Base-by-base conservation (phyloP, 2,888 invertebrate species). In the Dyspetes luteomarginatus region DNA sequence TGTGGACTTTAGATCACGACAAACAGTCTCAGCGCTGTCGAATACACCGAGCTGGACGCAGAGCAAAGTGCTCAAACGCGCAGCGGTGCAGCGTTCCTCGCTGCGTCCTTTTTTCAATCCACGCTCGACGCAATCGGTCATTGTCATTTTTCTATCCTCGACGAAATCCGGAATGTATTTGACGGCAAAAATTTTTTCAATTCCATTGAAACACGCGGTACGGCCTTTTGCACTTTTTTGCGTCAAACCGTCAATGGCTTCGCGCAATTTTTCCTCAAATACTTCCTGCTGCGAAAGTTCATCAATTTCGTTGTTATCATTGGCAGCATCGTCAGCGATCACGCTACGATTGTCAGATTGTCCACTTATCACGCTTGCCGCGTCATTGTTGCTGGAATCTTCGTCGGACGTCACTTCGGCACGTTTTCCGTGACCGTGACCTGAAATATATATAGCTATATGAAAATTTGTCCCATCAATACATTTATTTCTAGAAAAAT, bases 201-300 rank as follows among this genome's bases (percentile, higher is more conserved):
- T 93, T 1, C 94, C 93, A 85, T 95, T 95, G 74, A 97, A 93
- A 56, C 96, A 96, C 12, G 93, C 93, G 0, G 95, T 95, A 67
- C 98, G 94, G 7, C 96, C 96, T 85, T 97, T 97, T 7, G 96
- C 95, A 82, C 97, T 97, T 88, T 98, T 97, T 85, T 98, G 97
- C n/a, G 95, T 95, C 48, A 98, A 93, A 24, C 96, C 96, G 89
- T 99, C 99, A 67, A 99, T 95, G 0, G 96, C 95, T 89, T 98
- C 97, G 30, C 95, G 93, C 28, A 99, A 93, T 91, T 97, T 97
- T 87, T 98, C 98, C 92, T 98, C 98, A 84, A 97, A 95, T 4
- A 93, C 92, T 85, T 97, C 96, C 84, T 96, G 96, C 91, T 94
- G 94, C 2, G 93, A 92, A 15, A 93, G 88, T 80, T 95, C 95